Conservation (phyloP, 1,140 invertebrate species). For the Meloidogyne exigua region DNA sequence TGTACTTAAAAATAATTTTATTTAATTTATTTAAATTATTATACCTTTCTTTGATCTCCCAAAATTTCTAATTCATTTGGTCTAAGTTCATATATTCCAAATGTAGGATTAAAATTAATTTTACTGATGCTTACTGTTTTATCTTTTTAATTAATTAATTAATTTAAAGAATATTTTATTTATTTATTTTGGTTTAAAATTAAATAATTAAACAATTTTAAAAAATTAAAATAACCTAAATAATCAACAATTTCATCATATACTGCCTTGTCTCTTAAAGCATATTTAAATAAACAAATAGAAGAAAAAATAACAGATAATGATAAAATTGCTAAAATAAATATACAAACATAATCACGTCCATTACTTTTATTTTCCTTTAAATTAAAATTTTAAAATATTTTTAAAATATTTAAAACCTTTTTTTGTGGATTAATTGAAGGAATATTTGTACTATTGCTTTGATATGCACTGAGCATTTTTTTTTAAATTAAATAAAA, state of each 20-base stretch:
- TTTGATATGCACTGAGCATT: not conserved
- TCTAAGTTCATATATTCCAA: constrained; percentile 43
- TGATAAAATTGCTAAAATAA: constrained; percentile 32
- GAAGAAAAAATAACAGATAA: constrained; percentile 42
- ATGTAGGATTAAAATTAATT: constrained; percentile 43
- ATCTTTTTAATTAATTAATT: constrained; percentile 35
- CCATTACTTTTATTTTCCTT: constrained; percentile 9
- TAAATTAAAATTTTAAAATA: not conserved
- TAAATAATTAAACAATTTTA: not conserved
- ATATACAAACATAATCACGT: constrained; percentile 42
- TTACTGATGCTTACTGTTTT: constrained; percentile 53
- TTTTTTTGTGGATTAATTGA: constrained; percentile 5
- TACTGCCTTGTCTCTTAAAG: constrained; percentile 35
- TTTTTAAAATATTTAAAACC: not conserved
- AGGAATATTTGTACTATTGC: not conserved
- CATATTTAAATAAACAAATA: constrained; percentile 41
- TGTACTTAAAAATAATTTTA: constrained; percentile 49
- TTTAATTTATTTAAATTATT: constrained; percentile 30
- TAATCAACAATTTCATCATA: constrained; percentile 46
- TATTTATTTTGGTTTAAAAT: constrained; percentile 17
- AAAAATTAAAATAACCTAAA: constrained; percentile 24
- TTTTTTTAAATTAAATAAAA: not conserved
- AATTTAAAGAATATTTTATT: not conserved
- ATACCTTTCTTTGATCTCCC: constrained; percentile 46
- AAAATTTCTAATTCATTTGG: constrained; percentile 38